Evolutionary conservation across 2,888 invertebrate species (phyloP), one percentile per base, ranked within the genome.

Genomic region (Meandrusa payeni): DNA sequence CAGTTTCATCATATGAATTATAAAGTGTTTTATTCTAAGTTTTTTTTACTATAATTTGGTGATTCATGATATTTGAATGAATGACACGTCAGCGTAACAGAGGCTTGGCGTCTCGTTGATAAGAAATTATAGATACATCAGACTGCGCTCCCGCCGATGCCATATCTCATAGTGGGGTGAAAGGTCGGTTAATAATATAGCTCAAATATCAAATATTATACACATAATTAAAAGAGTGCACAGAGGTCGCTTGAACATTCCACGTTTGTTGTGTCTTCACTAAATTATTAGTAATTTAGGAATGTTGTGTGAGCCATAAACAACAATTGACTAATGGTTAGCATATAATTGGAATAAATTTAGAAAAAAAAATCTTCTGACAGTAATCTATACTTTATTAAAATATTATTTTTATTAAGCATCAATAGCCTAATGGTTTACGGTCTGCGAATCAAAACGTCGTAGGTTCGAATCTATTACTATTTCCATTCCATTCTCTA

Each of bases 161-260:
- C 24, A 9, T 40, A 31, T 40, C 29, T 23, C 24, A 4, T 7
- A n/a, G 7, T 24, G 5, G 19, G 40, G 22, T 40, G 17, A 40
- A 10, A 31, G 39, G 31, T 32, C 32, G 12, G 11, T 32, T 12
- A 12, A 29, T 38, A 15, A 15, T 20, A 32, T n/a, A n/a, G n/a
- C n/a, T n/a, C n/a, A n/a, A n/a, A n/a, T n/a, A n/a, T n/a, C n/a
- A 32, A 20, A 12, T 20, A 32, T 32, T 32, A 6, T 20, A 20
- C 11, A 19, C 12, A 19, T 11, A 3, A 11, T 12, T 20, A 32
- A 32, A 32, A 32, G 20, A 20, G 3, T 6, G 5, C 11, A 19
- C 31, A 31, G 4, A 15, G 4, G 15, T 5, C 31, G 10, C 17
- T 19, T 10, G n/a, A 19, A 15, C 15, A 15, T 4, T n/a, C n/a